Base-by-base conservation (phyloP, 2,797 vertebrate species). In the Chanos chanos region DNA sequence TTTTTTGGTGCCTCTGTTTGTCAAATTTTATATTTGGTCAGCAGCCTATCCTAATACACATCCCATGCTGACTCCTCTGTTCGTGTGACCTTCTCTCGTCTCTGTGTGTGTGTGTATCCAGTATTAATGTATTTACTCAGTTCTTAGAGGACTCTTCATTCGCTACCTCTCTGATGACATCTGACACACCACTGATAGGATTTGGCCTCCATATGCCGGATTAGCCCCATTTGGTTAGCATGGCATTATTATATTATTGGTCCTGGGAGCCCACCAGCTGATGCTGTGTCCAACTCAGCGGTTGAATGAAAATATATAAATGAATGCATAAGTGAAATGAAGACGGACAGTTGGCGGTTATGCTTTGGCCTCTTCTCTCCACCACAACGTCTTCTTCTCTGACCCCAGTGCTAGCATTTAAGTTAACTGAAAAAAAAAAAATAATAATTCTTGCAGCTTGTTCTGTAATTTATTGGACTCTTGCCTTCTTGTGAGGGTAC, bases 211-310 rank as follows among this genome's bases (percentile, higher is more conserved):
- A 49, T 73, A 70, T 65, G 67, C 67, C 56, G 61, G 70, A 70
- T 76, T 76, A 73, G 73, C 48, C 61, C 65, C 64, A 76, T 76
- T 76, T 76, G 74, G 70, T 73, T 73, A 73, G 64, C 67, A 62
- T 59, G 25, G 44, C 57, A 55, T 76, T 70, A 76, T 72, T 70
- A 41, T 64, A 76, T 76, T 68, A 72, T 62, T 55, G 59, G 60
- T 57, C 59, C 66, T 53, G 63, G 54, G 70, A 72, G 74, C 47
- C 59, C n/a, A 68, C 60, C 73, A 75, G 73, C 70, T 75, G 73
- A 75, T 72, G 66, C 70, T 36, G 58, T 9, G 13, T 66, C 69
- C 61, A 56, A 67, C 64, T 45, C 19, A 1, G 40, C 43, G 67
- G 33, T 45, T 52, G 59, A 44, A 61, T 48, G 40, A 22, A 67